A percentile compares a stretch with the other conserved stretches of the same genome.
phyloP scores from a whole-genome alignment of 2,797 vertebrate genomes.

The Trichosurus vulpecula region DNA sequence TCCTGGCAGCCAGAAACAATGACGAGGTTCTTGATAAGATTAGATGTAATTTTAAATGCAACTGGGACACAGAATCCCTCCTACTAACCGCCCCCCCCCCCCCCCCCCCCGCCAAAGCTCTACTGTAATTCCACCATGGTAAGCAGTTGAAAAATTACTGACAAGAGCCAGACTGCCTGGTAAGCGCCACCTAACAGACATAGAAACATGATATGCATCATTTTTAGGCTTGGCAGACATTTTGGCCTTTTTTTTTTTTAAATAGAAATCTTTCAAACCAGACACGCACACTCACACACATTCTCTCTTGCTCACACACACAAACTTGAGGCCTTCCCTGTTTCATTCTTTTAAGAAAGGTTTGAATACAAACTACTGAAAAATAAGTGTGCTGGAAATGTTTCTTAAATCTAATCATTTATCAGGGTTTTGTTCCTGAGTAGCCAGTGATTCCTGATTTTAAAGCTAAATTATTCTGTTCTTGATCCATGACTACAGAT shows the following conservation, averaged over 20 bases:
- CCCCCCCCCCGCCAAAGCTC: conserved; percentile 79
- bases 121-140: conserved; percentile 86
- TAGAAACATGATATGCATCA: conserved; percentile 83
- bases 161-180: conserved; percentile 84
- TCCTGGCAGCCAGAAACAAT: conserved; percentile 88
- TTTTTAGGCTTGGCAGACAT: conserved; percentile 85
- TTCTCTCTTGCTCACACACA: neutral
- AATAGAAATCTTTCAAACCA: conserved; percentile 73
- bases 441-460: neutral
- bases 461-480: neutral
- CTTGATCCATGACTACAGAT: neutral
- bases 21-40: conserved; percentile 90
- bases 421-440: conserved; percentile 12
- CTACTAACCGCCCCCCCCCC: conserved; percentile 80
- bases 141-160: conserved; percentile 84
- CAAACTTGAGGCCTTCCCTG: conserved; percentile 45
- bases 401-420: conserved; percentile 15
- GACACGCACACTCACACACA: neutral
- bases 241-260: conserved; percentile 75
- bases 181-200: conserved; percentile 83
- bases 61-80: conserved; percentile 86
- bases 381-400: neutral
- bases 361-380: conserved; percentile 62
- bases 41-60: conserved; percentile 88
- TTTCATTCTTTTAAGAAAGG: conserved; percentile 70